These are phyloP conservation scores for Suillia variegata DNA, from an alignment of 2,888 invertebrate species.

Conservation along the genomic window DNA sequence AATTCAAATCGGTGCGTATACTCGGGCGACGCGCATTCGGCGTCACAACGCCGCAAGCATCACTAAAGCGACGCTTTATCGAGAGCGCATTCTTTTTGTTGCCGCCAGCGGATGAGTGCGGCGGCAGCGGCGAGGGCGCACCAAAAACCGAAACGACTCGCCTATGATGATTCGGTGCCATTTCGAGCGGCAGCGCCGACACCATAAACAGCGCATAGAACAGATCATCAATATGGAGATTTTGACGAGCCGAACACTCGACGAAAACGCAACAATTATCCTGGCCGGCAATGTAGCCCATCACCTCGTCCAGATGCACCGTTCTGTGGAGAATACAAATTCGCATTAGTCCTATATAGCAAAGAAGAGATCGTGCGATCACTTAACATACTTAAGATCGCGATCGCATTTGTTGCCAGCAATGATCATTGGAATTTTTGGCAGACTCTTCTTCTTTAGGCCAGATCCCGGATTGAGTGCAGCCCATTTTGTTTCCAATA, in stretches of 20 bases:
- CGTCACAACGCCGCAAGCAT: constrained; percentile 88
- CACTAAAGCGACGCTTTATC: constrained; percentile 80
- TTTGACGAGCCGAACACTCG: constrained; percentile 83
- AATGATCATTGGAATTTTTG: constrained; percentile 82
- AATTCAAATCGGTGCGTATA: constrained; percentile 86
- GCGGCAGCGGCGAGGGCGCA: constrained; percentile 76
- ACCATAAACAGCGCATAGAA: constrained; percentile 84
- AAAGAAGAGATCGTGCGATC: not conserved
- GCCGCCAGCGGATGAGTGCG: constrained; percentile 69
- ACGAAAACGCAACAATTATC: constrained; percentile 79
- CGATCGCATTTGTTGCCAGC: constrained; percentile 88
- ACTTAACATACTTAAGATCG: constrained; percentile 81
- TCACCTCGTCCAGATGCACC: constrained; percentile 77
- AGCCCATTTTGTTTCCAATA: constrained; percentile 81
- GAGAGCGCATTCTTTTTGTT: constrained; percentile 79
- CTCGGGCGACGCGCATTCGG: constrained; percentile 86
- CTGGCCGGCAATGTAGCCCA: constrained; percentile 77
- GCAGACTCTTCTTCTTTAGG: constrained; percentile 67
- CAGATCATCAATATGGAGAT: constrained; percentile 79
- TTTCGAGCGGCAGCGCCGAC: constrained; percentile 83
- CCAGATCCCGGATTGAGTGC: constrained; percentile 69
- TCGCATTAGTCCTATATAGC: too few species aligned
- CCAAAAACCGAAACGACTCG: constrained; percentile 77
- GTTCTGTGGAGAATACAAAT: constrained; percentile 64
- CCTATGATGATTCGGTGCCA: constrained; percentile 87